Percentiles rank a stretch among this genome's conserved stretches.
phyloP scores from a whole-genome alignment of 2,888 invertebrate genomes.

The Anorthoa munda region DNA sequence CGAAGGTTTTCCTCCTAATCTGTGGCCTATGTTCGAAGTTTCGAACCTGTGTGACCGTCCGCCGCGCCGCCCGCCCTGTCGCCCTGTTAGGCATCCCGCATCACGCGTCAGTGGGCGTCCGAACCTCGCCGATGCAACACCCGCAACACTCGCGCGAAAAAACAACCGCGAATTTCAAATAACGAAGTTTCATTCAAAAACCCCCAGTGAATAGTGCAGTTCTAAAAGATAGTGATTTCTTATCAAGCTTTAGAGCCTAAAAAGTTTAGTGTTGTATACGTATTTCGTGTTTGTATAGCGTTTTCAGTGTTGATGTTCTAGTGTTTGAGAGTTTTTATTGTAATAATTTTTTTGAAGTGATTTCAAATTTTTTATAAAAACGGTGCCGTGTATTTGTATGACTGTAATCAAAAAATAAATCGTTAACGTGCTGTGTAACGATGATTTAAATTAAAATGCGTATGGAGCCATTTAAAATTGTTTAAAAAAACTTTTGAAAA shows the following conservation, averaged over 20 bases:
- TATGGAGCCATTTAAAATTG: conserved; percentile 4
- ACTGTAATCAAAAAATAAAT: not conserved
- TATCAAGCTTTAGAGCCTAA: conserved; percentile 30
- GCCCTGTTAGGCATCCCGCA: conserved; percentile 55
- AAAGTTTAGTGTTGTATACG: conserved; percentile 53
- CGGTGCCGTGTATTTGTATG: conserved; percentile 15
- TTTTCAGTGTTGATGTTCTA: conserved; percentile 61
- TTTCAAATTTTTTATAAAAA: conserved; percentile 44
- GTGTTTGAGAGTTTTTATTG: conserved; percentile 36
- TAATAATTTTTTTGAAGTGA: conserved; percentile 36
- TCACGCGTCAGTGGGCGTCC: conserved; percentile 67
- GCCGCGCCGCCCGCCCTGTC: conserved; percentile 64
- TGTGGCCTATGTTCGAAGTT: conserved; percentile 71
- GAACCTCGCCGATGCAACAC: conserved; percentile 49
- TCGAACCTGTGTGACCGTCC: conserved; percentile 67
- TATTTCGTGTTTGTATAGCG: conserved; percentile 59
- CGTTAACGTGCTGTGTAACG: not conserved
- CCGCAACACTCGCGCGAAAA: conserved; percentile 33
- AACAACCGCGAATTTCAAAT: conserved; percentile 50
- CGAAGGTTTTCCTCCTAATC: conserved; percentile 78
- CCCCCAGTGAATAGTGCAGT: conserved; percentile 30
- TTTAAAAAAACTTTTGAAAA: not conserved
- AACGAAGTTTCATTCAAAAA: conserved; percentile 43
- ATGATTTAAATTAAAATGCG: conserved; percentile 52
- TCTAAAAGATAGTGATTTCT: conserved; percentile 22